A percentile compares a stretch with the other conserved stretches of the same genome.
phyloP scores from a whole-genome alignment of 2,888 invertebrate genomes.

The Cepaea hortensis region DNA sequence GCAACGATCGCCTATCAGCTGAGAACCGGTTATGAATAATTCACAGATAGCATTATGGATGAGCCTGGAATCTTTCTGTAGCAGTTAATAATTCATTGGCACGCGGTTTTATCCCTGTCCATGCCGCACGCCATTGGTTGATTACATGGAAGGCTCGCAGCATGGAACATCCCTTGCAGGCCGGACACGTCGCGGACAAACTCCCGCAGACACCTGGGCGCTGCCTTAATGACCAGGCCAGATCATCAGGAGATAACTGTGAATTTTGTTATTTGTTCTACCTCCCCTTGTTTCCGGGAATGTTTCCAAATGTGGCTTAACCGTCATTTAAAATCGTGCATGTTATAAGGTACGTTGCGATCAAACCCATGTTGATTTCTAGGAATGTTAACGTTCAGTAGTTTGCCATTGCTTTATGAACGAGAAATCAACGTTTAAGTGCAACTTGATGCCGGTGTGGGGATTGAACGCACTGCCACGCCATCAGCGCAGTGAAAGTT shows the following conservation, averaged over 20 bases:
- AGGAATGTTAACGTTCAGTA: too few relatives aligned
- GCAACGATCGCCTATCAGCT: background rate
- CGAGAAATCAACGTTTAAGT: too few relatives aligned
- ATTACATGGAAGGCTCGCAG: background rate
- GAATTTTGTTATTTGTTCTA: too few relatives aligned
- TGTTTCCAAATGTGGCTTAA: too few relatives aligned
- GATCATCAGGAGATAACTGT: background rate
- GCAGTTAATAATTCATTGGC: conserved; percentile 20
- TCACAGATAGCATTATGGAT: conserved; percentile 6
- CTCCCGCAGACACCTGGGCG: background rate
- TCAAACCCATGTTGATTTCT: too few relatives aligned
- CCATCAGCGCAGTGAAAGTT: too few relatives aligned
- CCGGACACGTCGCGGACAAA: background rate
- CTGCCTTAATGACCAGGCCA: background rate
- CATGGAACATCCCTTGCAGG: background rate
- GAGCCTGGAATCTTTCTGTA: conserved; percentile 15
- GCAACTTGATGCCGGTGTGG: too few relatives aligned
- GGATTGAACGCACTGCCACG: too few relatives aligned
- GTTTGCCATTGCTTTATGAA: too few relatives aligned
- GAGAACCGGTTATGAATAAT: background rate
- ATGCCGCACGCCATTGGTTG: conserved; percentile 18
- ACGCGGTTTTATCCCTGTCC: background rate
- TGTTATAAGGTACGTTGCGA: too few relatives aligned
- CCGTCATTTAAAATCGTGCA: too few relatives aligned
- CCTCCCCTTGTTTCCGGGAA: too few relatives aligned